Base-by-base conservation (phyloP, 2,113 vertebrate species). In the Cephalophus harveyi region DNA sequence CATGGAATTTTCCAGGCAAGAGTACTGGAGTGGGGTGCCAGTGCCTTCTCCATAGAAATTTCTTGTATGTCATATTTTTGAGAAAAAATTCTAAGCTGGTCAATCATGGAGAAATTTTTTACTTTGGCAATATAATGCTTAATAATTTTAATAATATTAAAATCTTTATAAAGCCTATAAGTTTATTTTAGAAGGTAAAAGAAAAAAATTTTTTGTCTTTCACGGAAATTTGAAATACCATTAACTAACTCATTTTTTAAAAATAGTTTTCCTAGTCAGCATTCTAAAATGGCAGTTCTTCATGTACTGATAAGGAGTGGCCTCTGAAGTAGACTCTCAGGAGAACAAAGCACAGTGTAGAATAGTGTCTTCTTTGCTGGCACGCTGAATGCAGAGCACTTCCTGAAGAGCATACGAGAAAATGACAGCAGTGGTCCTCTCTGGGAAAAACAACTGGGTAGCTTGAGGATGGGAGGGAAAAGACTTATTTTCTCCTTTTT, bases 71-170 rank as follows among this genome's bases (percentile, higher is more conserved):
- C 14, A 21, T 30, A 50, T 33, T 92, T 95, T 89, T 13, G 33
- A 5, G 83, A 50, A 91, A 97, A 60, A 48, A 23, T 89, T 93
- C 27, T 95, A 88, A 92, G 27, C 33, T n/a, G 36, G 30, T 79
- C 25, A 40, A 60, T 87, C 54, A 46, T 36, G 86, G 97, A 95
- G 36, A 87, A 91, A 67, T 54, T 33, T 85, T 98, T 96, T 98
- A 28, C 3, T 40, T 92, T 48, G 78, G 7, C 79, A 25, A 54
- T 82, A n/a, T 82, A n/a, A n/a, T 62, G 15, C 62, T 87, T 60
- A 87, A 86, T 89, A 36, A 91, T 86, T 90, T 25, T 40, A 54
- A 87, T 89, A 1, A 11, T 64, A 62, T 94, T 78, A 15, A 81
- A 91, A 87, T 82, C 13, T 13, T 94, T 94, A 0, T 46, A 79